Evolutionary conservation across 1,140 invertebrate species (phyloP).

Genomic region (Daktulosphaira vitifoliae): DNA sequence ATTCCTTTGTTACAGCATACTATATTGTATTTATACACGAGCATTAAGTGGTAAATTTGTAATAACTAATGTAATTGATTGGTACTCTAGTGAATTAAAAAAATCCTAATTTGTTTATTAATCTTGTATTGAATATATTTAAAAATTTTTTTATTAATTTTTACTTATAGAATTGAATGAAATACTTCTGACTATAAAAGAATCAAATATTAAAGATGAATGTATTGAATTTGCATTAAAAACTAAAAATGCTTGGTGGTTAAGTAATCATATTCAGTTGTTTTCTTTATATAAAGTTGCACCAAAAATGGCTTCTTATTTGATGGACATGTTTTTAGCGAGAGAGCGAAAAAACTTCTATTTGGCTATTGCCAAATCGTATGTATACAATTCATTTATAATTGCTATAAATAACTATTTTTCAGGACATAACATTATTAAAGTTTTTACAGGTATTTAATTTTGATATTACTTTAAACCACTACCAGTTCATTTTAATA

Average conservation of each 20-base stretch:
- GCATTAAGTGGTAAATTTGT: conserved; percentile 76
- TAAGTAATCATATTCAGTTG: conserved; percentile 11
- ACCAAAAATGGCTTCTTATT: conserved; percentile 89
- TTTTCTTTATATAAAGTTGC: conserved; percentile 63
- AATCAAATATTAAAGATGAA: conserved; percentile 3
- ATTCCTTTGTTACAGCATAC: conserved; percentile 89
- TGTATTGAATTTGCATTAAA: conserved; percentile 11
- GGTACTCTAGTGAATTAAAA: too few relatives aligned
- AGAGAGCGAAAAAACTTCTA: conserved; percentile 43
- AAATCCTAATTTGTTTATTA: neutral
- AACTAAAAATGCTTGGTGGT: conserved; percentile 15
- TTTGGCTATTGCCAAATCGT: conserved; percentile 26
- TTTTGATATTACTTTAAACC: too few relatives aligned
- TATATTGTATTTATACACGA: conserved; percentile 96
- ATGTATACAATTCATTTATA: conserved; percentile 23
- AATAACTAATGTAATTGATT: neutral
- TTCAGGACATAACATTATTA: conserved; percentile 16
- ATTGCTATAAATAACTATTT: conserved; percentile 22
- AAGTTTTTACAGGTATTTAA: too few relatives aligned
- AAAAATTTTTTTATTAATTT: neutral
- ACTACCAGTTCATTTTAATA: too few relatives aligned
- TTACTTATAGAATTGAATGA: neutral
- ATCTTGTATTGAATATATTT: neutral
- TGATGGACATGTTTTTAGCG: conserved; percentile 95
- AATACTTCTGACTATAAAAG: neutral